Evolutionary conservation across 2,888 invertebrate genomes (phyloP).

Genomic region (Lacanobia wlatinum): DNA sequence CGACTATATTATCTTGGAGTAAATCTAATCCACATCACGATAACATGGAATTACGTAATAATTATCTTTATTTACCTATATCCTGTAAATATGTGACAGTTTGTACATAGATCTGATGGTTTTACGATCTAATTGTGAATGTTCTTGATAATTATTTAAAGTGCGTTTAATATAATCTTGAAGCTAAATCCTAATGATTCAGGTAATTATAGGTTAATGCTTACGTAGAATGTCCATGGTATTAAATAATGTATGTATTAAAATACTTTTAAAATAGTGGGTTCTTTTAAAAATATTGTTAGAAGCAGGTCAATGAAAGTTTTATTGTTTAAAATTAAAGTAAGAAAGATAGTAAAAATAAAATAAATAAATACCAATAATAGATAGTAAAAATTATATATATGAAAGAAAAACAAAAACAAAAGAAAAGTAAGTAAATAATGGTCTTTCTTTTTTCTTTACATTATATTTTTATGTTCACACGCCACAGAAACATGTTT

Average conservation of each 20-base stretch:
- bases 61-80: conserved; percentile 43
- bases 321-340: too few species aligned
- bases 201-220: not conserved
- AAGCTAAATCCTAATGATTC: not conserved
- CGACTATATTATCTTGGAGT: conserved; percentile 47
- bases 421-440: too few species aligned
- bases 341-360: too few species aligned
- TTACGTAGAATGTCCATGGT: not conserved
- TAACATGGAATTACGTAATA: conserved; percentile 52
- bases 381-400: too few species aligned
- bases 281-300: too few species aligned
- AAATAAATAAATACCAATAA: too few species aligned
- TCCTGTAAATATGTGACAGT: conserved; percentile 33
- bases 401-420: too few species aligned
- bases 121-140: conserved; percentile 20
- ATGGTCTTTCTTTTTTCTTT: too few species aligned
- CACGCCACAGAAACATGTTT: not conserved
- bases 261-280: too few species aligned
- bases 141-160: not conserved
- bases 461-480: too few species aligned
- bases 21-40: conserved; percentile 59
- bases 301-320: too few species aligned
- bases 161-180: not conserved
- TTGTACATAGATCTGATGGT: conserved; percentile 18
- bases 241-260: too few species aligned